Conservation (phyloP, 2,797 vertebrate species). For the Spondyliosoma cantharus region DNA sequence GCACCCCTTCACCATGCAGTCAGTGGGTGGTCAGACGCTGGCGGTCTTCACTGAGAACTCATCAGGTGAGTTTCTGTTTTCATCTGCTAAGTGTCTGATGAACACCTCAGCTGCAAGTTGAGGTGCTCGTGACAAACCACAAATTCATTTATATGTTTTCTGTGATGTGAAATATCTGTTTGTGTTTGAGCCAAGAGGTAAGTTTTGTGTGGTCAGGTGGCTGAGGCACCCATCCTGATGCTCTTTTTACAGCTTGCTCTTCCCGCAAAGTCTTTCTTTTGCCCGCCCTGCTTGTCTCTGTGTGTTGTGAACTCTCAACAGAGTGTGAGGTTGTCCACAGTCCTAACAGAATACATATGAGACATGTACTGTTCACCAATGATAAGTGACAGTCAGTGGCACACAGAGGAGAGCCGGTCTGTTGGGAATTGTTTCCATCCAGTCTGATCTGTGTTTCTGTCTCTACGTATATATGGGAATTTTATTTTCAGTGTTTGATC, state of each 20-base stretch:
- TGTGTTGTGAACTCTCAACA: conserved; percentile 33
- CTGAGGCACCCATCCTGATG: conserved; percentile 18
- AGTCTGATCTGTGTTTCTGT: conserved; percentile 45
- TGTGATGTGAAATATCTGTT: conserved; percentile 33
- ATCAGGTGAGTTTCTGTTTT: conserved; percentile 74
- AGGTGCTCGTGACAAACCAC: neutral
- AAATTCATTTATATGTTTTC: neutral
- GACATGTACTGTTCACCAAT: neutral
- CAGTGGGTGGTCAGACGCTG: conserved; percentile 94
- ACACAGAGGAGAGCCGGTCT: conserved; percentile 33
- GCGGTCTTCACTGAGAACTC: conserved; percentile 93
- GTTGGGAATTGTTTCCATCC: conserved; percentile 25
- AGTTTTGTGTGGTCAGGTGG: conserved; percentile 53
- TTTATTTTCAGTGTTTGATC: conserved; percentile 34
- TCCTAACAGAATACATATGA: neutral
- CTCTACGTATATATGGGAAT: neutral
- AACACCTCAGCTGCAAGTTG: conserved; percentile 5
- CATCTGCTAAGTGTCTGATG: neutral
- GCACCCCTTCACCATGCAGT: conserved; percentile 96
- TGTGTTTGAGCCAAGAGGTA: conserved; percentile 49
- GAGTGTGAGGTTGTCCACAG: conserved; percentile 50
- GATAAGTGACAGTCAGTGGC: conserved; percentile 38
- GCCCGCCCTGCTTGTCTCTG: conserved; percentile 54
- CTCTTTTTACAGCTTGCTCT: conserved; percentile 50
- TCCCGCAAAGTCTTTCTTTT: conserved; percentile 18